phyloP scores from a whole-genome alignment of 2,888 invertebrate species.

The Shargacucullia verbasci region DNA sequence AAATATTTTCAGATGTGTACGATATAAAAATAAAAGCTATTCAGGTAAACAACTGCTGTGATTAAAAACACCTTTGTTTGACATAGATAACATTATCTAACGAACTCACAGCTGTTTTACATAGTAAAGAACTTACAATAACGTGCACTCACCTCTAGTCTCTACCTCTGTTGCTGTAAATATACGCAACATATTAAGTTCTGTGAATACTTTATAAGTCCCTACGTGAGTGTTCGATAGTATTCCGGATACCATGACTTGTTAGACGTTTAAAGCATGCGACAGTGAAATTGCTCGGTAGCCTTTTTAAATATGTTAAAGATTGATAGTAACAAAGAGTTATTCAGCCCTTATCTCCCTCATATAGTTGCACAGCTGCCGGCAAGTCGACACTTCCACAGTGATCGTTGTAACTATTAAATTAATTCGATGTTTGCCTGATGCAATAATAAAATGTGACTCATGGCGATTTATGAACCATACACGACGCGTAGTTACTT shows the following conservation, averaged over 20 bases:
- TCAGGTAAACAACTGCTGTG: slow-evolving; percentile 18
- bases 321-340: slow-evolving; percentile 72
- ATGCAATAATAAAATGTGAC: slow-evolving; percentile 67
- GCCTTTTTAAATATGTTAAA: slow-evolving; percentile 26
- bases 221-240: slow-evolving; percentile 49
- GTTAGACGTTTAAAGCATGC: slow-evolving; percentile 62
- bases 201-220: no score
- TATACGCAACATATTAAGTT: no score
- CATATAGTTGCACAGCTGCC: slow-evolving; percentile 81
- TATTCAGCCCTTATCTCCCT: slow-evolving; percentile 77
- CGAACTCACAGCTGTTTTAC: slow-evolving; percentile 29
- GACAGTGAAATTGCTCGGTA: slow-evolving; percentile 60
- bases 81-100: slow-evolving; percentile 53
- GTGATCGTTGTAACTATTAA: slow-evolving; percentile 66
- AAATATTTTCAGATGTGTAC: background rate
- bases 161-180: no score
- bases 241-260: slow-evolving; percentile 66
- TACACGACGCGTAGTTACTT: slow-evolving; percentile 49
- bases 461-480: slow-evolving; percentile 48
- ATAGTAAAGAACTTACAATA: slow-evolving; percentile 1
- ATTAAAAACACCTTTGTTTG: slow-evolving; percentile 48
- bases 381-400: slow-evolving; percentile 61
- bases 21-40: background rate
- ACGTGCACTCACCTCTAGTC: slow-evolving; percentile 10
- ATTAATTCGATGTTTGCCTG: slow-evolving; percentile 71